Evolutionary conservation across 2,113 vertebrate genomes (phyloP).

Genomic region (Atractosteus spatula): DNA sequence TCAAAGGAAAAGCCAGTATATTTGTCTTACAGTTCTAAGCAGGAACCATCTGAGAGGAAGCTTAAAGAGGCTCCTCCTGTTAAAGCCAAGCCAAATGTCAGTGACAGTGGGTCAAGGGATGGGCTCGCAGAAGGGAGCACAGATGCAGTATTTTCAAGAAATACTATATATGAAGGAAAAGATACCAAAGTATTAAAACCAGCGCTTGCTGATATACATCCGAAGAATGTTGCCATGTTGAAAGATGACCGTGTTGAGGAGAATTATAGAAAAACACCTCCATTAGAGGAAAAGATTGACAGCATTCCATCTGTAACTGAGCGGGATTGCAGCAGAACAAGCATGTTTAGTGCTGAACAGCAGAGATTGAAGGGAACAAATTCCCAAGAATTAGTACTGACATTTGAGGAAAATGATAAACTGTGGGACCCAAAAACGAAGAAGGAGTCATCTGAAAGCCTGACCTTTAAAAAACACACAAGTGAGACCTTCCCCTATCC

Average conservation of each 20-base stretch:
- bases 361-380: conserved; percentile 22
- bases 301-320: conserved; percentile 15
- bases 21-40: background rate
- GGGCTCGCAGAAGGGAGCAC: conserved; percentile 4
- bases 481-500: too few species aligned
- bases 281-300: conserved; percentile 18
- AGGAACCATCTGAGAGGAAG: background rate
- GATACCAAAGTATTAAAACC: background rate
- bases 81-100: conserved; percentile 52
- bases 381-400: conserved; percentile 33
- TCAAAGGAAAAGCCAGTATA: background rate
- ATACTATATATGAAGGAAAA: background rate
- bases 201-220: conserved; percentile 1
- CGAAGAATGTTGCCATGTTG: background rate
- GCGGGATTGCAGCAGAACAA: conserved; percentile 22
- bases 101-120: conserved; percentile 30
- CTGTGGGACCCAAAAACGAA: conserved; percentile 35
- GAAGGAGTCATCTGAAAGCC: conserved; percentile 28
- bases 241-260: background rate
- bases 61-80: conserved; percentile 42
- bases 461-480: too few species aligned
- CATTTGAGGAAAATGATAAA: conserved; percentile 38
- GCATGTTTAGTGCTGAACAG: conserved; percentile 24
- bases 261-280: background rate
- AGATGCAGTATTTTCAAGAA: background rate